Conservation (phyloP, 2,888 invertebrate species). For the Alloplasta piceator region DNA sequence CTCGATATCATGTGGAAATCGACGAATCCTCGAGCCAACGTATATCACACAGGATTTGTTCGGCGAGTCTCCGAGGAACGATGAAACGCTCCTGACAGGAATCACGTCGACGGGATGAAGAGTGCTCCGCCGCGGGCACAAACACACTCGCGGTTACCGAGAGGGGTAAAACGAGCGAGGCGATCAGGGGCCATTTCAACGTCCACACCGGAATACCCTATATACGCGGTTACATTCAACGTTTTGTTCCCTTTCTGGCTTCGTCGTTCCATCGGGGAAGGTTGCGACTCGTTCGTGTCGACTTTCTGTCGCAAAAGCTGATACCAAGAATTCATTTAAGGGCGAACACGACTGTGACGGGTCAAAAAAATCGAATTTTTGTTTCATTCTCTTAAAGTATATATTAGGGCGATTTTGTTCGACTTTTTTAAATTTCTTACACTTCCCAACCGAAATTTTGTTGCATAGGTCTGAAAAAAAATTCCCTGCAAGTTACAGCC, state of each 20-base stretch:
- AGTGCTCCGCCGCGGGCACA: slow-evolving; percentile 31
- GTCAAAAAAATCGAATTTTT: no score
- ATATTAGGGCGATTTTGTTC: no score
- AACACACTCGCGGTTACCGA: not conserved
- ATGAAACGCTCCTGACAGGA: slow-evolving; percentile 60
- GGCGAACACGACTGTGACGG: no score
- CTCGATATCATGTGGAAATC: slow-evolving; percentile 67
- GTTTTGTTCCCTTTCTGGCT: slow-evolving; percentile 46
- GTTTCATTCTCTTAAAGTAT: no score
- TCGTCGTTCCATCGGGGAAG: slow-evolving; percentile 38
- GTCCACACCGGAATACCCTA: slow-evolving; percentile 33
- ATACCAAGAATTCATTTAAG: no score
- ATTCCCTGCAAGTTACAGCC: no score
- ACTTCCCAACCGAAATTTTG: no score
- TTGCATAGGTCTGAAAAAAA: no score
- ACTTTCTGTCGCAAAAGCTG: no score
- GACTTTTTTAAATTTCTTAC: no score
- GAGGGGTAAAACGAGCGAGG: not conserved
- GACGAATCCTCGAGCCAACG: slow-evolving; percentile 63
- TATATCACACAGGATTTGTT: slow-evolving; percentile 66
- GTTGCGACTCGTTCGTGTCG: slow-evolving; percentile 45
- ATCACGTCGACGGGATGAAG: slow-evolving; percentile 47
- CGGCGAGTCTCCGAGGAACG: slow-evolving; percentile 63
- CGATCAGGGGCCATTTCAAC: slow-evolving; percentile 33
- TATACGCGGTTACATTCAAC: no score